A percentile compares a stretch with the other conserved stretches of the same genome.
Conservation (phyloP, 1,140 invertebrate genomes). For the Euborellia annulipes region DNA sequence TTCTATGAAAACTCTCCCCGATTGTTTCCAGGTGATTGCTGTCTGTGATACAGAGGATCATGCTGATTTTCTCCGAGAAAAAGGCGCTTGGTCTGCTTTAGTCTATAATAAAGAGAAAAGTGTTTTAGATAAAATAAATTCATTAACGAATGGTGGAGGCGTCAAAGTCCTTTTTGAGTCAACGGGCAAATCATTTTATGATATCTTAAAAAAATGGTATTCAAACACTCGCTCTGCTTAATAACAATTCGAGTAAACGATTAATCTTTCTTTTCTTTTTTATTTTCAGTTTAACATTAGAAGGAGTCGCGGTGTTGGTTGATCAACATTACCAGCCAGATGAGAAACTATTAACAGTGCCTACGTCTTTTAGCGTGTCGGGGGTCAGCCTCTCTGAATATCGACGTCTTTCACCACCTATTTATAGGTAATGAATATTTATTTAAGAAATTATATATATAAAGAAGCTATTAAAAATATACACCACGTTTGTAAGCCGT, state of each 20-base stretch:
- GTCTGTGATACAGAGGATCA: slow-evolving; percentile 38
- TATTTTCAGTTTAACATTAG: no score
- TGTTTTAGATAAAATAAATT: no score
- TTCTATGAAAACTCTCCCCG: no score
- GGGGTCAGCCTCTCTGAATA: slow-evolving; percentile 37
- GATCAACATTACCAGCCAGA: no score
- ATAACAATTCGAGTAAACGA: no score
- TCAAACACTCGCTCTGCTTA: no score
- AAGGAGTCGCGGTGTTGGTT: no score
- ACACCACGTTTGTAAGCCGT: no score
- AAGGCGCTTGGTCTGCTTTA: slow-evolving; percentile 41
- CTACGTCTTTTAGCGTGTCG: slow-evolving; percentile 31
- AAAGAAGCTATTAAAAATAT: no score
- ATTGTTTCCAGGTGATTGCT: slow-evolving; percentile 41
- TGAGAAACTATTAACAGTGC: slow-evolving; percentile 2
- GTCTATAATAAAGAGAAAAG: slow-evolving; percentile 25
- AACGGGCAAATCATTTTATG: slow-evolving; percentile 14
- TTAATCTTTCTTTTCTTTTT: no score
- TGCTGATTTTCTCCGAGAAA: slow-evolving; percentile 32
- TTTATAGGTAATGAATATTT: slow-evolving; percentile 29
- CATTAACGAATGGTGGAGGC: slow-evolving; percentile 33
- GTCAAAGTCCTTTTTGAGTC: slow-evolving; percentile 41
- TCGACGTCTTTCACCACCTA: slow-evolving; percentile 27
- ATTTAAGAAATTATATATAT: no score
- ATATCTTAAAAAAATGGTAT: no score